phyloP scores from a whole-genome alignment of 2,888 invertebrate genomes.

The Ypsolopha sequella region DNA sequence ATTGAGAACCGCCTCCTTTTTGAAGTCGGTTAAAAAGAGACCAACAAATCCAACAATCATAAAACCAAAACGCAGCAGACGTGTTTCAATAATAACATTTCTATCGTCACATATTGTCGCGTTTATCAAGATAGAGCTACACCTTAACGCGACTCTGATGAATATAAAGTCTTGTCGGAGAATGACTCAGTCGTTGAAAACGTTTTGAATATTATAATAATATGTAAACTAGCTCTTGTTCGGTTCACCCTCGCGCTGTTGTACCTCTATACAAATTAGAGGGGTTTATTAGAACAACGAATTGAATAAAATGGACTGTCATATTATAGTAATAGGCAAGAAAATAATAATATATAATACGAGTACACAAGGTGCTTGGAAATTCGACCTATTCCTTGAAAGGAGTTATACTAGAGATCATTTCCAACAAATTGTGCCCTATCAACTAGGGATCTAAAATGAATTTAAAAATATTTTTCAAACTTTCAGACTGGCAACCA shows the following conservation, averaged over 20 bases:
- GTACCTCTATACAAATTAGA: constrained; percentile 51
- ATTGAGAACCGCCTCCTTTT: too few species aligned
- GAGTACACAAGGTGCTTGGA: too few species aligned
- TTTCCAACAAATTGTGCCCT: too few species aligned
- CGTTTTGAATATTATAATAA: constrained; percentile 65
- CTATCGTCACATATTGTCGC: constrained; percentile 1
- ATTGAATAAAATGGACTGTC: too few species aligned
- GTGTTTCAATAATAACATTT: neutral
- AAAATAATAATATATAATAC: too few species aligned
- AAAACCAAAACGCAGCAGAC: neutral
- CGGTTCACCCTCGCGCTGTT: constrained; percentile 31
- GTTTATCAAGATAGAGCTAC: constrained; percentile 5
- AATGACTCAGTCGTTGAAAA: constrained; percentile 62
- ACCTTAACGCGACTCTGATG: constrained; percentile 46
- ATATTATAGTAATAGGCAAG: too few species aligned
- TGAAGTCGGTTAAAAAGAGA: too few species aligned
- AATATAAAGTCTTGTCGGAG: constrained; percentile 45
- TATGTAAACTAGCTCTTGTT: constrained; percentile 62
- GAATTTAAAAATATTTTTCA: too few species aligned
- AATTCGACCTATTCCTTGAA: too few species aligned
- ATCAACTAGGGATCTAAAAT: too few species aligned
- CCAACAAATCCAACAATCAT: neutral
- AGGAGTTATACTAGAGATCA: too few species aligned
- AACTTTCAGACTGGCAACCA: too few species aligned
- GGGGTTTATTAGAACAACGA: constrained; percentile 53